A percentile compares a stretch with the other conserved stretches of the same genome.
These are phyloP conservation scores for Heliothis peltigera DNA, from an alignment of 2,888 invertebrate genomes.

Conservation along the genomic window DNA sequence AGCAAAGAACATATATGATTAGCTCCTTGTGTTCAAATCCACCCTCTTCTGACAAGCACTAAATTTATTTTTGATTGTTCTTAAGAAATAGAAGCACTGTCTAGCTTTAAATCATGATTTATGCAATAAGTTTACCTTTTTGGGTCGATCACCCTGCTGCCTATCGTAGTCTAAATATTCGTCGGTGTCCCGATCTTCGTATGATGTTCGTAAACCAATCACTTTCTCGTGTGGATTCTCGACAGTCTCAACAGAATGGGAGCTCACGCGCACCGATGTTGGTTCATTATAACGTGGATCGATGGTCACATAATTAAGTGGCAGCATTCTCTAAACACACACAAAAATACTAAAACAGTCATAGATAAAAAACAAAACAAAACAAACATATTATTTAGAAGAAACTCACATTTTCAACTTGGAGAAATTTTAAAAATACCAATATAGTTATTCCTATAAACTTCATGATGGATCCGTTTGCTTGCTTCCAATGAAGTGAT, in stretches of 20 bases:
- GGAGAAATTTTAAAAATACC: constrained; percentile 64
- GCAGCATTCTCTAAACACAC: constrained; percentile 73
- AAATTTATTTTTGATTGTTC: too few relatives aligned
- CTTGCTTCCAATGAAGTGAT: constrained; percentile 65
- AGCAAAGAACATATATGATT: constrained; percentile 29
- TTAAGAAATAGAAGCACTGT: too few relatives aligned
- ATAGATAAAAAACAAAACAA: constrained; percentile 8
- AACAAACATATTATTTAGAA: not conserved
- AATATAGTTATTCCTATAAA: constrained; percentile 63
- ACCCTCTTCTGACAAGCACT: too few relatives aligned
- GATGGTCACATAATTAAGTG: constrained; percentile 64
- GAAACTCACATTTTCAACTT: constrained; percentile 71
- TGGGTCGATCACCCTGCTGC: constrained; percentile 52
- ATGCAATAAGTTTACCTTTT: constrained; percentile 67
- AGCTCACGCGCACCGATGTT: not conserved
- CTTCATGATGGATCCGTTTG: constrained; percentile 71
- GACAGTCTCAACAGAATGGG: constrained; percentile 36
- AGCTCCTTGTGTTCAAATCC: not conserved
- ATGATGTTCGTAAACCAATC: constrained; percentile 52
- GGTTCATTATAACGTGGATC: constrained; percentile 54
- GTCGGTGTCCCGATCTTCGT: constrained; percentile 64
- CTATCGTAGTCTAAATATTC: constrained; percentile 63
- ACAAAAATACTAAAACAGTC: constrained; percentile 44
- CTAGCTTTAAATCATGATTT: too few relatives aligned
- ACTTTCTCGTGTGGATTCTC: constrained; percentile 64